Percentiles rank a stretch among this genome's conserved stretches.
Conservation (phyloP, 2,113 vertebrate genomes). For the Zosterops pallidus region DNA sequence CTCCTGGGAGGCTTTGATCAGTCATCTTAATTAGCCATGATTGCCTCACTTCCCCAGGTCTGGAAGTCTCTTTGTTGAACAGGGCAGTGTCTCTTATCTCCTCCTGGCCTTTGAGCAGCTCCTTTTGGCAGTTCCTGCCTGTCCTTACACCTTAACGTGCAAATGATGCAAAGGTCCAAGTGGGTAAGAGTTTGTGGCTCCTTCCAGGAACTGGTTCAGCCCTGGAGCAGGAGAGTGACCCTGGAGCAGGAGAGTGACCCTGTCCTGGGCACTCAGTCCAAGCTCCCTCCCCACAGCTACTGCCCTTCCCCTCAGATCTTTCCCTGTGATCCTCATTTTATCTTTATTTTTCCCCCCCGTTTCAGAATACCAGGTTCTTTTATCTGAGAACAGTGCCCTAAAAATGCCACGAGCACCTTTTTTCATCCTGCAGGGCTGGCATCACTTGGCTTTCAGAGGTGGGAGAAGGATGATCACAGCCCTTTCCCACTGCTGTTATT, state of each 20-base stretch:
- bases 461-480: background rate
- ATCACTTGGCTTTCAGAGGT: background rate
- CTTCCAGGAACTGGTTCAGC: rapidly evolving
- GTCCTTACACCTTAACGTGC: background rate
- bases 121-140: background rate
- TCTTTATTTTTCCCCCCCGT: rapidly evolving
- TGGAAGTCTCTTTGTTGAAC: background rate
- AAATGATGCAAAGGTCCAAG: background rate
- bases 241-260: background rate
- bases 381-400: background rate
- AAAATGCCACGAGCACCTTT: rapidly evolving
- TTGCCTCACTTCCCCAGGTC: constrained; percentile 34
- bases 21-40: background rate
- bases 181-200: background rate
- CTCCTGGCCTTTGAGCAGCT: background rate
- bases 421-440: background rate
- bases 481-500: rapidly evolving
- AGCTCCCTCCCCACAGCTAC: rapidly evolving
- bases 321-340: background rate
- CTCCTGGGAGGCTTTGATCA: constrained; percentile 1
- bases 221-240: background rate
- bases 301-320: background rate
- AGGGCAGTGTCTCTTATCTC: background rate
- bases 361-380: background rate
- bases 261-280: background rate